Percentiles rank a stretch among this genome's conserved stretches.
phyloP scores from a whole-genome alignment of 1,140 invertebrate species.

The Mylabris phalerata region DNA sequence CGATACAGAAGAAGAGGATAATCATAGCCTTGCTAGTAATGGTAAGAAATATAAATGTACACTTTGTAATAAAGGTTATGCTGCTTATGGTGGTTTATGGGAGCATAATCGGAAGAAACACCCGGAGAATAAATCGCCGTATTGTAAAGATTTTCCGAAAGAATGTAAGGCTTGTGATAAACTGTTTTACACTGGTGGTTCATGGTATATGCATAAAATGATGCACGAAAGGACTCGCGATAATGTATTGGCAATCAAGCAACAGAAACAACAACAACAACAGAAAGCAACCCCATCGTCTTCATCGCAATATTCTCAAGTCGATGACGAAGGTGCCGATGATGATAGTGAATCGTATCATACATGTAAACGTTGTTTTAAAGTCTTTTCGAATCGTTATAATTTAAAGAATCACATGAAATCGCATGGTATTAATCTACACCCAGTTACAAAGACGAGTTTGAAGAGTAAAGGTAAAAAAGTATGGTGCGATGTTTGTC shows the following conservation, averaged over 20 bases:
- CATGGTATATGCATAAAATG: slow-evolving; percentile 28
- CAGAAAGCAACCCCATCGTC: slow-evolving; percentile 3
- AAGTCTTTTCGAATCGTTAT: slow-evolving; percentile 34
- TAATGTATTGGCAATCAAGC: slow-evolving; percentile 3
- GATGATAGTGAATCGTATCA: slow-evolving; percentile 31
- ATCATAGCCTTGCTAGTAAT: neutral
- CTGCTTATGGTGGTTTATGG: slow-evolving; percentile 25
- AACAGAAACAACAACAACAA: neutral
- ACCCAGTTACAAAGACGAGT: neutral
- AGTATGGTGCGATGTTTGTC: slow-evolving; percentile 31
- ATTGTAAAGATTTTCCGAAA: slow-evolving; percentile 24
- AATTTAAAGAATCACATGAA: slow-evolving; percentile 37
- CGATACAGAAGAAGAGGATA: slow-evolving; percentile 6
- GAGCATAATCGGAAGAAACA: slow-evolving; percentile 32
- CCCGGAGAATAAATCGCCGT: slow-evolving; percentile 5
- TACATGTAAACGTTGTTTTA: slow-evolving; percentile 38
- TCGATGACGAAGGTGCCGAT: slow-evolving; percentile 5
- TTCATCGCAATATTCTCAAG: neutral
- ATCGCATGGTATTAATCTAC: slow-evolving; percentile 29
- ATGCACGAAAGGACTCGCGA: slow-evolving; percentile 27
- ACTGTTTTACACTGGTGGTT: slow-evolving; percentile 25
- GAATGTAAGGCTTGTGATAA: slow-evolving; percentile 34
- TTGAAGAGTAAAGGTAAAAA: slow-evolving; percentile 20
- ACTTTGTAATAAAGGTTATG: slow-evolving; percentile 28
- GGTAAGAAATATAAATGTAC: slow-evolving; percentile 25